Evolutionary conservation across 2,888 invertebrate species (phyloP).

Genomic region (Lagria hirta): DNA sequence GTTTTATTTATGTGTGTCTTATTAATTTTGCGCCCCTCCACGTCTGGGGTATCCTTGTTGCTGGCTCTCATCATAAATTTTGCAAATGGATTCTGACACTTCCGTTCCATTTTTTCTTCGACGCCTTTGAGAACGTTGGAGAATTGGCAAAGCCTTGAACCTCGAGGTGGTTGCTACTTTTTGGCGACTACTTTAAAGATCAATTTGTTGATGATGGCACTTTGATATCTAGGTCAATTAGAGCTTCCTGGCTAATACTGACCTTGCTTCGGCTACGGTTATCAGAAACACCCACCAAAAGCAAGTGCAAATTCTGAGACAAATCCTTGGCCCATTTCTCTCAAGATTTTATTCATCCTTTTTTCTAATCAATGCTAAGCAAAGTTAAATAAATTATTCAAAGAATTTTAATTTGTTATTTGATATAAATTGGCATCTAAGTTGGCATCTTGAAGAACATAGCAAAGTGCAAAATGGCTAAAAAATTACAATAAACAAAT

Average conservation of each 20-base stretch:
- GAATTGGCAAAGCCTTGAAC: constrained; percentile 16
- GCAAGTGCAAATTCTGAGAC: too few species aligned
- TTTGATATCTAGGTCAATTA: constrained; percentile 32
- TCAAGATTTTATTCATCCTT: too few species aligned
- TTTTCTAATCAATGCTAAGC: too few species aligned
- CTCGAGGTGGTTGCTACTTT: too few species aligned
- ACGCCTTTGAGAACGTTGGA: constrained; percentile 4
- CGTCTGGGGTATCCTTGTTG: constrained; percentile 30
- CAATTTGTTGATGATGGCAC: constrained; percentile 13
- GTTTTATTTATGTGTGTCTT: constrained; percentile 35
- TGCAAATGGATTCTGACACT: constrained; percentile 39
- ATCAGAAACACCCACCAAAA: constrained; percentile 13
- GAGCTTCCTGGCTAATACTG: constrained; percentile 28
- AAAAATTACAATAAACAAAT: too few species aligned
- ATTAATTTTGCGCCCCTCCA: constrained; percentile 38
- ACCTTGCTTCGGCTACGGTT: constrained; percentile 26
- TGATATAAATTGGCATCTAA: too few species aligned
- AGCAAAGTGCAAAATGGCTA: too few species aligned
- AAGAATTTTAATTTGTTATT: too few species aligned
- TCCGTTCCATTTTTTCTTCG: constrained; percentile 40
- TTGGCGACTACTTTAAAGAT: constrained; percentile 9
- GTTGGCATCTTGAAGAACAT: too few species aligned
- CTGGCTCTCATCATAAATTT: constrained; percentile 33
- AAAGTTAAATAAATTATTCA: too few species aligned
- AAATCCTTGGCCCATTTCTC: too few species aligned